Conservation (phyloP, 2,113 vertebrate species). For the Donacobius atricapilla region DNA sequence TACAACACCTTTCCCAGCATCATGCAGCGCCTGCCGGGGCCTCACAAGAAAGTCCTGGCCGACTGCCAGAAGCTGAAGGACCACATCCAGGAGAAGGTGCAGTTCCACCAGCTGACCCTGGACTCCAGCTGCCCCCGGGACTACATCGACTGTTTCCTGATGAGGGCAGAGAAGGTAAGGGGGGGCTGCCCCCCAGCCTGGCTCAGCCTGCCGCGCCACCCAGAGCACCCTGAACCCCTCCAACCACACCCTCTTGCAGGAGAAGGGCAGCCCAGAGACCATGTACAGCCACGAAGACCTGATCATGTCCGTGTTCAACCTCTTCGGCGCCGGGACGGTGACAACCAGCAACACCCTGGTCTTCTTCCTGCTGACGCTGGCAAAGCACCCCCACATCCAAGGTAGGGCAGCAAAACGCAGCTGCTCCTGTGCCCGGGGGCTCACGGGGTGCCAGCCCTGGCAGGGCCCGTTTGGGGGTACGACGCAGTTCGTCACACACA, state of each 20-base stretch:
- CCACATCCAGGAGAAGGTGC: conserved; percentile 33
- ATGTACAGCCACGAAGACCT: conserved; percentile 56
- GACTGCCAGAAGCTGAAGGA: conserved; percentile 35
- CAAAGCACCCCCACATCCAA: conserved; percentile 75
- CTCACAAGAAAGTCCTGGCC: conserved; percentile 10
- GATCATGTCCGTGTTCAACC: conserved; percentile 15
- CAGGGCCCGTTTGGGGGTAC: fast-evolving
- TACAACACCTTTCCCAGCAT: conserved; percentile 63
- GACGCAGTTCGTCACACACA: no score
- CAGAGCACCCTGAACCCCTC: not conserved
- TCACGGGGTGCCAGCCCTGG: not conserved
- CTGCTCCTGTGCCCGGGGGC: not conserved
- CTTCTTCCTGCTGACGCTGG: conserved; percentile 71
- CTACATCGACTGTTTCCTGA: conserved; percentile 68
- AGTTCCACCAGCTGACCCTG: conserved; percentile 30
- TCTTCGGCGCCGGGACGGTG: conserved; percentile 71
- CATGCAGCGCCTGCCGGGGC: conserved; percentile 54
- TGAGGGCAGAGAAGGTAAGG: conserved; percentile 57
- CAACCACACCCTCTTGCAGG: not conserved
- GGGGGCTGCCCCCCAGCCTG: not conserved
- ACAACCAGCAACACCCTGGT: conserved; percentile 61
- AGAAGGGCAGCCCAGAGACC: not conserved
- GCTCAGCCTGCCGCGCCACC: not conserved
- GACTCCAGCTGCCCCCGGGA: conserved; percentile 58
- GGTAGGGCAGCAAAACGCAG: not conserved